Conservation (phyloP, 2,888 invertebrate genomes). For the Oeneis ivallda region DNA sequence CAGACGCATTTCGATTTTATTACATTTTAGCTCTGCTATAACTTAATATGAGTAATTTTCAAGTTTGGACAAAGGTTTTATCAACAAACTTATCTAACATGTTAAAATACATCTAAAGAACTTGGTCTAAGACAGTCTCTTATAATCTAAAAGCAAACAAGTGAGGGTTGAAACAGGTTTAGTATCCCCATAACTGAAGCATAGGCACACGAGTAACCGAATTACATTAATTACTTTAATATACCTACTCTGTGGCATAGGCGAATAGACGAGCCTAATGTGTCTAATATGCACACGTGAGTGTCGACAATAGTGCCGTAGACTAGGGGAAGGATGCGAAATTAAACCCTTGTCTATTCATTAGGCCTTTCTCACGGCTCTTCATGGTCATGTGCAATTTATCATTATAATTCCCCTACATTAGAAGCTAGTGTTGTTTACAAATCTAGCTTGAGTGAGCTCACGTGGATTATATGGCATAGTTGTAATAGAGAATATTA, state of each 20-base stretch:
- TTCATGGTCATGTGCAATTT: constrained; percentile 40
- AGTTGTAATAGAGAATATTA: background rate
- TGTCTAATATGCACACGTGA: constrained; percentile 51
- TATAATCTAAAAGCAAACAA: constrained; percentile 43
- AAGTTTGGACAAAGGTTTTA: too few species aligned
- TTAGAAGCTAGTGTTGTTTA: background rate
- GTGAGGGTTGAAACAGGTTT: constrained; percentile 66
- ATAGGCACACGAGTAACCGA: too few species aligned
- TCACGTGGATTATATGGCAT: background rate
- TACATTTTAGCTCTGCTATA: background rate
- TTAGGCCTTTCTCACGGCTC: constrained; percentile 64
- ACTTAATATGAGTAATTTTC: too few species aligned
- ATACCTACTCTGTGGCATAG: constrained; percentile 50
- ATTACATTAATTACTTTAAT: too few species aligned
- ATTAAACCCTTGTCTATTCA: constrained; percentile 55
- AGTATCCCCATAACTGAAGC: constrained; percentile 47
- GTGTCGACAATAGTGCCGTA: constrained; percentile 48
- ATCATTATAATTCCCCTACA: constrained; percentile 22
- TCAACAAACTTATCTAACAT: too few species aligned
- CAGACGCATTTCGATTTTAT: background rate
- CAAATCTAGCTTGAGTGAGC: background rate
- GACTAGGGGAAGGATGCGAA: constrained; percentile 57
- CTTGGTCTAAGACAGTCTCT: constrained; percentile 33
- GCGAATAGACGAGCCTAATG: constrained; percentile 59
- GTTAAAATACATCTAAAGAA: constrained; percentile 9